Evolutionary conservation across 2,113 vertebrate species (phyloP).

Genomic region (Vulpes ferrilata): DNA sequence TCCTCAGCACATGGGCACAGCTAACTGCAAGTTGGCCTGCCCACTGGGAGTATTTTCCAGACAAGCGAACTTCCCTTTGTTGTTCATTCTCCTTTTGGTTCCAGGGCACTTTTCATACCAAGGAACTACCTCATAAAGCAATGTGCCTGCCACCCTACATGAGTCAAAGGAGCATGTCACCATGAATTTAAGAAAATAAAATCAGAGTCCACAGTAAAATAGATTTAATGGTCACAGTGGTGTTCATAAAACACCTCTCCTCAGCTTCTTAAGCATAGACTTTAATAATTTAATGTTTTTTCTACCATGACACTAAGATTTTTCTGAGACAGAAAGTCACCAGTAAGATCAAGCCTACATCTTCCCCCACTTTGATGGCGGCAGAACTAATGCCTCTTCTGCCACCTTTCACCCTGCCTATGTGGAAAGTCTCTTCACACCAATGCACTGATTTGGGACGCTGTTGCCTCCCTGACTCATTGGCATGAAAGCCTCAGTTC

Average conservation of each 20-base stretch:
- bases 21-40: neutral
- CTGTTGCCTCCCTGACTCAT: neutral
- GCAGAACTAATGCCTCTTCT: neutral
- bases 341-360: neutral
- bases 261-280: neutral
- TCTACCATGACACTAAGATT: neutral
- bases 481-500: neutral
- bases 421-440: neutral
- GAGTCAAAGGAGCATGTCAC: conserved; percentile 32
- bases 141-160: neutral
- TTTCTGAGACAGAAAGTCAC: conserved; percentile 29
- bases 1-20: neutral
- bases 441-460: rapidly evolving
- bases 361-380: neutral
- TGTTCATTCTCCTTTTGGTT: neutral
- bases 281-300: conserved; percentile 50
- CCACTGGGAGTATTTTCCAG: neutral
- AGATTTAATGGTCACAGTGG: conserved; percentile 42
- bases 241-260: conserved; percentile 33
- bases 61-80: neutral
- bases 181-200: conserved; percentile 54
- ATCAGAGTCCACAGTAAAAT: conserved; percentile 39
- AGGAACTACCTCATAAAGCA: neutral
- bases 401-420: neutral
- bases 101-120: neutral